A percentile compares a stretch with the other conserved stretches of the same genome.
Conservation (phyloP, 2,797 vertebrate genomes). For the Protonibea diacanthus region DNA sequence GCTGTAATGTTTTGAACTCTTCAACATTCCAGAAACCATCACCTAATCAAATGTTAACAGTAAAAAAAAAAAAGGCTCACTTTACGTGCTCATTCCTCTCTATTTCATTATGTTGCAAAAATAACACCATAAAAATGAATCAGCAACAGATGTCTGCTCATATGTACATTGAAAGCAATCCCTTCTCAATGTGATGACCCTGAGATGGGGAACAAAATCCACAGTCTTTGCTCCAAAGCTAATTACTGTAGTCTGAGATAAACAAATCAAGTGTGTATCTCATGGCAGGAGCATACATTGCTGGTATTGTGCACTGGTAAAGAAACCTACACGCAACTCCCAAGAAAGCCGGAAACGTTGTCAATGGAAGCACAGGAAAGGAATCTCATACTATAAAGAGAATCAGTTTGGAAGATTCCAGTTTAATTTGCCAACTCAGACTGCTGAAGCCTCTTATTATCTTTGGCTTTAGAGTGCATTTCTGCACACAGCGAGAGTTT, state of each 20-base stretch:
- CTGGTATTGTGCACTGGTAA: background rate
- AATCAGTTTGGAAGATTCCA: background rate
- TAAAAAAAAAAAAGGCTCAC: background rate
- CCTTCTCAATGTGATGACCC: background rate
- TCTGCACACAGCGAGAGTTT: background rate
- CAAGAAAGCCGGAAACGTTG: background rate
- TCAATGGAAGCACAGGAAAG: background rate
- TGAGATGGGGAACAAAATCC: background rate
- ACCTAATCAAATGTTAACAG: background rate
- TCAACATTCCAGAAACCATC: background rate
- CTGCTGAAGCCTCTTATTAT: background rate
- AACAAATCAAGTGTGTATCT: background rate
- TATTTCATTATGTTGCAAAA: background rate
- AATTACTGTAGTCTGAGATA: background rate
- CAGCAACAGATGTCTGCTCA: background rate
- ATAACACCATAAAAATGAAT: background rate
- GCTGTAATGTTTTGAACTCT: conserved; percentile 1
- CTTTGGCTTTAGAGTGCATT: background rate
- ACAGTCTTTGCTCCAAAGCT: background rate
- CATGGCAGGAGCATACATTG: background rate
- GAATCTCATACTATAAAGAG: background rate
- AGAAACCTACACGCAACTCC: background rate
- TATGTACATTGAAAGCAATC: background rate
- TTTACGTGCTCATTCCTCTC: background rate
- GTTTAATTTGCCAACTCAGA: background rate